Conservation (phyloP, 2,888 invertebrate genomes). For the Incurvaria masculella region DNA sequence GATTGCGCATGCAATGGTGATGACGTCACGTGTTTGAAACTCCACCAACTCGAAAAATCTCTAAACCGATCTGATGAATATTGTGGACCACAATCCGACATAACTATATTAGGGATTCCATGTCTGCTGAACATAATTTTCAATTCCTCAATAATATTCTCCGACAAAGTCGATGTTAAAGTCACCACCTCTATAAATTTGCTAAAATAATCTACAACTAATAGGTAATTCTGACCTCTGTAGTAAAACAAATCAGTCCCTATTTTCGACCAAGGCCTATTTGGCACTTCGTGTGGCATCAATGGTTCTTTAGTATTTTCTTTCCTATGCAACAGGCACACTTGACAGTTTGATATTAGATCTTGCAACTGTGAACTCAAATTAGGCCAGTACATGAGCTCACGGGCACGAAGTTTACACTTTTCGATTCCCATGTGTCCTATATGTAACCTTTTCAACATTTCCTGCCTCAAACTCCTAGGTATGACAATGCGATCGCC, state of each 20-base stretch:
- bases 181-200: slow-evolving; percentile 12
- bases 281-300: slow-evolving; percentile 4
- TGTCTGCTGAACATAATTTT: slow-evolving; percentile 15
- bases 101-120: slow-evolving; percentile 13
- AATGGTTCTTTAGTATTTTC: slow-evolving; percentile 8
- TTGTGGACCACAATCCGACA: slow-evolving; percentile 14
- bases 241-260: background rate
- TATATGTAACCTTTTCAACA: slow-evolving; percentile 14
- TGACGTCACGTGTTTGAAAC: slow-evolving; percentile 13
- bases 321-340: slow-evolving; percentile 10
- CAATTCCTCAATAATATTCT: slow-evolving; percentile 9
- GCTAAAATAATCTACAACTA: slow-evolving; percentile 12
- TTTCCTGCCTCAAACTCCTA: slow-evolving; percentile 10
- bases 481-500: slow-evolving; percentile 6
- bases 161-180: slow-evolving; percentile 1
- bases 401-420: slow-evolving; percentile 13
- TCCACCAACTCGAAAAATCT: slow-evolving; percentile 11
- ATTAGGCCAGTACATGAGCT: slow-evolving; percentile 16
- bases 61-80: slow-evolving; percentile 10
- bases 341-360: slow-evolving; percentile 12
- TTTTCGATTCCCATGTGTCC: slow-evolving; percentile 16
- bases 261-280: background rate
- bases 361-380: slow-evolving; percentile 14
- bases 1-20: slow-evolving; percentile 15
- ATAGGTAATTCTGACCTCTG: slow-evolving; percentile 1